Evolutionary conservation across 2,113 vertebrate species (phyloP), one percentile per base, ranked within the genome.

Genomic region (Bungarus multicinctus): DNA sequence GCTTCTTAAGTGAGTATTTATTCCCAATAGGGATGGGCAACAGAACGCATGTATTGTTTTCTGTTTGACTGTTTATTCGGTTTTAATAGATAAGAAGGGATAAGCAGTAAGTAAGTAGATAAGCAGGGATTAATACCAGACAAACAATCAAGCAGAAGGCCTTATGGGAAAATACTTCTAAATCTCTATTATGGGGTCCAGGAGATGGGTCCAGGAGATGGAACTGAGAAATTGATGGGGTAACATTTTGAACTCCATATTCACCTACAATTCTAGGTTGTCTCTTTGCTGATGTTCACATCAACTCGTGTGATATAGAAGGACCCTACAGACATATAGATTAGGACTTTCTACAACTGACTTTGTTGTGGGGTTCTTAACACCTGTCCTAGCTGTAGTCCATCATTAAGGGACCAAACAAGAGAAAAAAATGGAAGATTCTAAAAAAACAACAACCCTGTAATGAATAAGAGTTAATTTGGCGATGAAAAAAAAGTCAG

Each of bases 401-500:
- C 0, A 81, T 5, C 69, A 39, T 39, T 81, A 39, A 81, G 18
- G 18, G 34, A 43, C 7, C 2, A 22, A 74, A 39, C 69, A 39
- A 81, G 3, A 8, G n/a, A 4, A 5, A 16, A n/a, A 18, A 34
- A 20, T 10, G 52, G 52, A 18, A 52, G 52, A 54, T 88, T 88
- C 27, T 34, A 52, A 57, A 57, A 89, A 5, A 60, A 52, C 43
- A 43, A 57, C 0, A 30, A 60, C 12, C 9, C 54, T 27, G 5
- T 0, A 0, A 45, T 27, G 47, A 81, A 58, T 0, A 34, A 86
- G 12, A 93, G 23, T 30, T 22, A 89, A 25, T 60, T 53, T 0
- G 3, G 34, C 74, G 43, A 81, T 81, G 0, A 5, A 88, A 87
- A 0, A 89, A 43, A 52, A 52, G 0, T 0, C n/a, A 11, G 93